Base-by-base conservation (phyloP, 1,140 invertebrate genomes). In the Ctenoplectra terminalis region DNA sequence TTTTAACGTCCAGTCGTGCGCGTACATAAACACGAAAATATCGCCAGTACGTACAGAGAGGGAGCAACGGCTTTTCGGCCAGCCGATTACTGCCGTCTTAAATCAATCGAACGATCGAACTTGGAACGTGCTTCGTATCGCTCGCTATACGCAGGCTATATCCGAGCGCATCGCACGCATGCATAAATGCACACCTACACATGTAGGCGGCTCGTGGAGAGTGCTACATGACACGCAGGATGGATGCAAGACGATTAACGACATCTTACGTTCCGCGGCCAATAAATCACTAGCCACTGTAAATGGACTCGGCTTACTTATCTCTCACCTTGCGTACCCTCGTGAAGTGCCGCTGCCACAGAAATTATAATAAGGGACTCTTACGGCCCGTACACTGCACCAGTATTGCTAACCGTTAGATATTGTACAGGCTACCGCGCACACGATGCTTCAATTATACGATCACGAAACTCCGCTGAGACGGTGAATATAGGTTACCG, bases 21-120 rank as follows among this genome's bases (percentile, higher is more conserved):
- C 69, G 71, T 78, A 85, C 86, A 90, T 90, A 90, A 90, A 90
- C 74, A 80, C 64, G 86, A 90, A 88, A 90, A 88, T 89, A 90
- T 89, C 79, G 81, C 48, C 64, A 23, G 78, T 61, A 60, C 63
- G 75, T 82, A 76, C 29, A 40, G 43, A 48, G 60, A 63, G 50
- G 56, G 31, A 61, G 61, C 52, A 61, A 58, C 81, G 71, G 75
- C 60, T 84, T 90, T 90, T 85, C 87, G 78, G 82, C 54, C 60
- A 50, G 58, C 58, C 88, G 87, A 89, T 89, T 89, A 88, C 80
- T 83, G 75, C 88, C 63, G 87, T 52, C 72, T 83, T 88, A 87
- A 89, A 90, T 89, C 88, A 90, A 89, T 89, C 88, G 79, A 84
- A 86, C 83, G 87, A 75, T 81, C 67, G 69, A 81, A 82, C 79